Evolutionary conservation across 2,113 vertebrate genomes (phyloP).

Genomic region (Sapayoa aenigma): DNA sequence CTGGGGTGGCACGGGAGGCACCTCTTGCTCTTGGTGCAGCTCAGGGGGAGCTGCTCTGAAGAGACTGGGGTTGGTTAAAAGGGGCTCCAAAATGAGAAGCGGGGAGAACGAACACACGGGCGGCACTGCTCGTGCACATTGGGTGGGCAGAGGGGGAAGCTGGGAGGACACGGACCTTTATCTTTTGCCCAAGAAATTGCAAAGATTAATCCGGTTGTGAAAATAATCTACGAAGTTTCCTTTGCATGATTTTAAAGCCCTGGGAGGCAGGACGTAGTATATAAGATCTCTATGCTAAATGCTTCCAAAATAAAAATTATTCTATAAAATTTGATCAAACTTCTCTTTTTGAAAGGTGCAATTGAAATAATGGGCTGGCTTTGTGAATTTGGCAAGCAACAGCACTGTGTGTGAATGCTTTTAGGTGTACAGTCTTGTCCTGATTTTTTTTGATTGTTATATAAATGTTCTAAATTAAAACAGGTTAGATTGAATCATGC

Average conservation of each 20-base stretch:
- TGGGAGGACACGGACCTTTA: not conserved
- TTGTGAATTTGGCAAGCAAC: not conserved
- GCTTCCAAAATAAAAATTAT: not conserved
- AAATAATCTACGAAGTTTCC: not conserved
- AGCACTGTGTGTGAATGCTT: not conserved
- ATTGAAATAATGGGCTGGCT: not conserved
- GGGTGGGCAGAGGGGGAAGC: not conserved
- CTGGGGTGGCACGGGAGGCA: not conserved
- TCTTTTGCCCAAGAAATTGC: not conserved
- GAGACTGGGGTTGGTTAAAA: not conserved
- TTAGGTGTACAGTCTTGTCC: conserved; percentile 52
- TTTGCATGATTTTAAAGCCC: not conserved
- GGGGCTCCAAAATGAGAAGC: not conserved
- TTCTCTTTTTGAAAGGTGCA: not conserved
- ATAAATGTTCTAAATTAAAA: conserved; percentile 76
- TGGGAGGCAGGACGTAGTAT: not conserved
- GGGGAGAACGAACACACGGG: not conserved
- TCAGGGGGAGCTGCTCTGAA: not conserved
- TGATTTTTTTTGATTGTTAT: conserved; percentile 65
- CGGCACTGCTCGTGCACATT: accelerated
- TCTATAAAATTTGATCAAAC: not conserved
- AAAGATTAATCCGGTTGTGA: not conserved
- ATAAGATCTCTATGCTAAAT: not conserved
- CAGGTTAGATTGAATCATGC: conserved; percentile 76
- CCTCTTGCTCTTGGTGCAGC: not conserved